These are phyloP conservation scores for Volucella zonaria DNA, from an alignment of 2,888 invertebrate species.

Conservation along the genomic window DNA sequence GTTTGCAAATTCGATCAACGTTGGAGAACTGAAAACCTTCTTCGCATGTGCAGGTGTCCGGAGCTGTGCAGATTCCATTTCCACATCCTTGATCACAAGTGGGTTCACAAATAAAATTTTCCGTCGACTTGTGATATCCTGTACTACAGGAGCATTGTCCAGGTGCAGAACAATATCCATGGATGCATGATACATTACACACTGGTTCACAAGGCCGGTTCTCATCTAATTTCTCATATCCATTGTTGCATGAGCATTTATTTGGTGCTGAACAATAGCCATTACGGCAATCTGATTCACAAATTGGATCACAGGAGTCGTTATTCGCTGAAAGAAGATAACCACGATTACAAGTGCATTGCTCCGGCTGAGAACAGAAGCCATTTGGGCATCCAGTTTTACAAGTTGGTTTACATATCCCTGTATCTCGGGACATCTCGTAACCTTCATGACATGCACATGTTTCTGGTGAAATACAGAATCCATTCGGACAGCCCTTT, in stretches of 20 bases:
- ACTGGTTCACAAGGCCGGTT: slow-evolving; percentile 48
- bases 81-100: slow-evolving; percentile 76
- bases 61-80: slow-evolving; percentile 85
- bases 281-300: slow-evolving; percentile 74
- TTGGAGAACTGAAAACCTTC: slow-evolving; percentile 83
- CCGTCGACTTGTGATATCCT: slow-evolving; percentile 69
- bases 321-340: slow-evolving; percentile 55
- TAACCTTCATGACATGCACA: slow-evolving; percentile 74
- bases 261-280: slow-evolving; percentile 77
- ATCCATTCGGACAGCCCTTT: slow-evolving; percentile 76
- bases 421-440: background rate
- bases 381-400: slow-evolving; percentile 77
- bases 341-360: slow-evolving; percentile 75
- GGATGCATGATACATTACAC: slow-evolving; percentile 54
- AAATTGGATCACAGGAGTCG: slow-evolving; percentile 72
- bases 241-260: slow-evolving; percentile 75
- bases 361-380: slow-evolving; percentile 77
- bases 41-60: slow-evolving; percentile 87
- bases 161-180: slow-evolving; percentile 69
- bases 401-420: slow-evolving; percentile 52
- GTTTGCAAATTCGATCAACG: slow-evolving; percentile 47
- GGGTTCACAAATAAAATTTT: slow-evolving; percentile 78
- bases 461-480: too few species aligned
- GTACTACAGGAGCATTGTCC: slow-evolving; percentile 75
- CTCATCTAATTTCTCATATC: slow-evolving; percentile 53